These are phyloP conservation scores for Thamnophis sirtalis DNA, from an alignment of 2,113 vertebrate species.

Conservation along the genomic window DNA sequence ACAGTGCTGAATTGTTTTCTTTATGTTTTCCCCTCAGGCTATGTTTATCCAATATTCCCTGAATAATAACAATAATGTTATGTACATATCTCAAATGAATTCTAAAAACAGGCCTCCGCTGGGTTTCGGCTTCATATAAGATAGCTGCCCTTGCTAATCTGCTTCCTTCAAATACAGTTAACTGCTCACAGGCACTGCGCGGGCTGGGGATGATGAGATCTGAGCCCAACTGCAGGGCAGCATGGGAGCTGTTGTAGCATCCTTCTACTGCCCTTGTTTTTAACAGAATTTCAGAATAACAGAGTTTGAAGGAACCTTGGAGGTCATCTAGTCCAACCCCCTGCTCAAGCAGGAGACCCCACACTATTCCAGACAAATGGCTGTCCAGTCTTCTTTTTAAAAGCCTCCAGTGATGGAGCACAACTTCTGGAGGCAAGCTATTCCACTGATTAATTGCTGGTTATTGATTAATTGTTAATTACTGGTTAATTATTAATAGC, in stretches of 20 bases:
- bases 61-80: background rate
- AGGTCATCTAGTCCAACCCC: too few species aligned
- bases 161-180: background rate
- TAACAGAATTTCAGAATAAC: background rate
- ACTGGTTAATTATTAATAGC: too few species aligned
- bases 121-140: background rate
- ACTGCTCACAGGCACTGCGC: background rate
- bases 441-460: too few species aligned
- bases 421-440: too few species aligned
- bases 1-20: background rate
- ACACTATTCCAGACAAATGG: background rate
- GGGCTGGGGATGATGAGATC: background rate
- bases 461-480: too few species aligned
- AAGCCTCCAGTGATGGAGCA: too few species aligned
- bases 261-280: background rate
- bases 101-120: background rate
- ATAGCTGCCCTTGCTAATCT: background rate
- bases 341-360: too few species aligned
- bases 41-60: background rate
- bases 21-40: background rate
- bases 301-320: background rate
- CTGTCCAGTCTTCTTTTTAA: too few species aligned
- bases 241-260: background rate
- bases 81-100: background rate
- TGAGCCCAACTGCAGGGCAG: background rate